A percentile compares a stretch with the other conserved stretches of the same genome.
Conservation (phyloP, 2,888 invertebrate species). For the Bedellia somnulentella region DNA sequence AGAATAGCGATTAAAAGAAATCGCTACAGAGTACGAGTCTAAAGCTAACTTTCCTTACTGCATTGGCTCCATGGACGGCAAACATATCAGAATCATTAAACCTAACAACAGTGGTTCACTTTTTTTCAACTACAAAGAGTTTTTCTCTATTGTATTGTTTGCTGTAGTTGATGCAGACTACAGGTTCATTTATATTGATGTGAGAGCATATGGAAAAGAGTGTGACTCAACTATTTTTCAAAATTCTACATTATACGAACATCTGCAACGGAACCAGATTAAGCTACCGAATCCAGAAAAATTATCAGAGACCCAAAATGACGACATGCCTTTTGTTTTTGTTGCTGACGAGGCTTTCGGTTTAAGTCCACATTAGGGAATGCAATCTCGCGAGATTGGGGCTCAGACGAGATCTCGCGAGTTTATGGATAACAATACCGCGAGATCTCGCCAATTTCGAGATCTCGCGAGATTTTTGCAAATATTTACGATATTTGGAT, state of each 20-base stretch:
- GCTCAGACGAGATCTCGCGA: no score
- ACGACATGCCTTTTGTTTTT: background rate
- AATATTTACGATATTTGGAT: no score
- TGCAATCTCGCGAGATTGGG: no score
- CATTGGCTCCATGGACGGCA: slow-evolving; percentile 7
- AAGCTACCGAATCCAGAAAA: slow-evolving; percentile 9
- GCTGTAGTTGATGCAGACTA: background rate
- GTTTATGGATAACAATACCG: no score
- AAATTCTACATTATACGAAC: slow-evolving; percentile 10
- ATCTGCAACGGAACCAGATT: slow-evolving; percentile 7
- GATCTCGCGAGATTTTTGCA: no score
- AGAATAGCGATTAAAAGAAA: slow-evolving; percentile 15
- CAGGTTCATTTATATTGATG: slow-evolving; percentile 1
- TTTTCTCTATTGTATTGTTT: slow-evolving; percentile 11
- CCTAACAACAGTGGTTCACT: slow-evolving; percentile 12
- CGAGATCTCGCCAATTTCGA: no score
- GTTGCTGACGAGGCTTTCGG: slow-evolving; percentile 11
- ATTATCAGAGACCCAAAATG: slow-evolving; percentile 9
- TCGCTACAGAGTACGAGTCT: slow-evolving; percentile 12
- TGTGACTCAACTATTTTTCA: no score
- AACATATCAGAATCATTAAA: slow-evolving; percentile 12
- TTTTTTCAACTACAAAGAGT: slow-evolving; percentile 14
- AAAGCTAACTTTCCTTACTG: slow-evolving; percentile 11
- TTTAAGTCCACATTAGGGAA: no score
- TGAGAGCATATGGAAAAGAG: no score